Percentiles rank a stretch among this genome's conserved stretches.
These are phyloP conservation scores for Leptopilina drosophilae DNA, from an alignment of 2,888 invertebrate genomes.

Conservation along the genomic window DNA sequence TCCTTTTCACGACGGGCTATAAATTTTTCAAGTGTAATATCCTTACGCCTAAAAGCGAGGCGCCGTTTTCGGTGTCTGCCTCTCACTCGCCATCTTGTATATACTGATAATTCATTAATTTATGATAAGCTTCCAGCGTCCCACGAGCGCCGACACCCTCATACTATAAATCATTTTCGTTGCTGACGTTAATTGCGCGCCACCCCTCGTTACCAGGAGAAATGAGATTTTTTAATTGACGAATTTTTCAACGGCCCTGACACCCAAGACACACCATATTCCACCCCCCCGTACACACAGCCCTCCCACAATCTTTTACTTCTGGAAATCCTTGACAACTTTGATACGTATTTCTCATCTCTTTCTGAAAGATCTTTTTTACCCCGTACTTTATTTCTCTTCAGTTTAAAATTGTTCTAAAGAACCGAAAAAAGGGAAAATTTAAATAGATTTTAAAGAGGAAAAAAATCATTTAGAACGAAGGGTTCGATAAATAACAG, in stretches of 20 bases:
- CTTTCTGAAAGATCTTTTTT: background rate
- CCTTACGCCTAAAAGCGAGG: slow-evolving; percentile 57
- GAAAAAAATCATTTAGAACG: slow-evolving; percentile 7
- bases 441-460: background rate
- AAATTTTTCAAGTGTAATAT: slow-evolving; percentile 67
- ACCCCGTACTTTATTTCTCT: background rate
- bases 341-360: background rate
- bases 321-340: background rate
- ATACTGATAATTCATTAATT: slow-evolving; percentile 74
- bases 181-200: slow-evolving; percentile 74
- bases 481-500: slow-evolving; percentile 15
- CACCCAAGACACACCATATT: slow-evolving; percentile 33
- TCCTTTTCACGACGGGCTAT: slow-evolving; percentile 55
- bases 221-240: slow-evolving; percentile 77
- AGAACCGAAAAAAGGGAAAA: too few species aligned
- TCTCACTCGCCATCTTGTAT: slow-evolving; percentile 57
- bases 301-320: slow-evolving; percentile 31
- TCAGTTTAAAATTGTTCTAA: background rate
- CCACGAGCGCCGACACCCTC: slow-evolving; percentile 60
- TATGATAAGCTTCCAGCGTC: slow-evolving; percentile 71
- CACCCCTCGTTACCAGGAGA: slow-evolving; percentile 74
- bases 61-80: slow-evolving; percentile 55
- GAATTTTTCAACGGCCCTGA: slow-evolving; percentile 71
- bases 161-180: slow-evolving; percentile 74
- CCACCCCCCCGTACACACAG: slow-evolving; percentile 7